phyloP scores from a whole-genome alignment of 2,888 invertebrate genomes.

The Stenodema calcarata region DNA sequence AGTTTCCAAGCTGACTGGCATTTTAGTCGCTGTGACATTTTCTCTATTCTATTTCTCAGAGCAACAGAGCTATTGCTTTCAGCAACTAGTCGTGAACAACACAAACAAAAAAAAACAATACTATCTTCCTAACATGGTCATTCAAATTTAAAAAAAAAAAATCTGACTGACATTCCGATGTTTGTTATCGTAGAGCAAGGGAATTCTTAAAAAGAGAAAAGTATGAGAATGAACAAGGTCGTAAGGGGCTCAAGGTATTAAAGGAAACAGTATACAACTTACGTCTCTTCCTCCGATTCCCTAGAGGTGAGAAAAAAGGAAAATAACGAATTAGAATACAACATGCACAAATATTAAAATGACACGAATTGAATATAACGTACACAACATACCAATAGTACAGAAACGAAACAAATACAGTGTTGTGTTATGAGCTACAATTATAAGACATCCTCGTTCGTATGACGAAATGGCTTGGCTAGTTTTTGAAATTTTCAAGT shows the following conservation, averaged over 20 bases:
- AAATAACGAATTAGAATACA: background rate
- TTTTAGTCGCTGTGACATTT: background rate
- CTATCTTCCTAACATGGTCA: background rate
- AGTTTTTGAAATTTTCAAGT: too few species aligned
- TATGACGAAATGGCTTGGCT: too few species aligned
- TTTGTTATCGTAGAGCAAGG: background rate
- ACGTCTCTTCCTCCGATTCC: conserved; percentile 77
- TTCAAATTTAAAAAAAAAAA: background rate
- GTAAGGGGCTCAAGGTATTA: background rate
- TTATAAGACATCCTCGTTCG: too few species aligned
- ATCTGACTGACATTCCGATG: background rate
- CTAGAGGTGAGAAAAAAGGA: conserved; percentile 59
- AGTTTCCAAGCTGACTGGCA: background rate
- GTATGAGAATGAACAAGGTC: background rate
- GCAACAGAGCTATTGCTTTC: background rate
- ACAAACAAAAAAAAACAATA: background rate
- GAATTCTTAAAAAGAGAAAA: background rate
- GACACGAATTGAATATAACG: too few species aligned
- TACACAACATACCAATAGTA: background rate
- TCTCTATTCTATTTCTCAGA: background rate
- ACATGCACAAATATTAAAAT: background rate
- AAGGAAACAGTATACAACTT: conserved; percentile 64
- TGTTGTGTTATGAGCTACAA: too few species aligned
- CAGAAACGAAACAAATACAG: too few species aligned
- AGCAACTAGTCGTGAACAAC: background rate